Evolutionary conservation across 2,113 vertebrate species (phyloP), one percentile per base, ranked within the genome.

Genomic region (Meleagris gallopavo): DNA sequence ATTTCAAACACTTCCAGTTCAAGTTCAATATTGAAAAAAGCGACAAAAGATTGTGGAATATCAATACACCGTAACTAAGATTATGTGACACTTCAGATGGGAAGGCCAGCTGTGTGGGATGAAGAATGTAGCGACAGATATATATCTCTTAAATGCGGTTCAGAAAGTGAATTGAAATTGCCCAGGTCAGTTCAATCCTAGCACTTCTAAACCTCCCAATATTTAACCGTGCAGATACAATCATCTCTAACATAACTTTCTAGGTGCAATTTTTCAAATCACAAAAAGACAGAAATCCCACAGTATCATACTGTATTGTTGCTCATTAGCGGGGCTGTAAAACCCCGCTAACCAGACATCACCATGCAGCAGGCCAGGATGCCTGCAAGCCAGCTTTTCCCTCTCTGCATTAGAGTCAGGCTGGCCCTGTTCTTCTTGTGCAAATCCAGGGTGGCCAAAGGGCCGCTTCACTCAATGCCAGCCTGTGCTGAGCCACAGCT

Each of bases 261-360:
- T 76, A 66, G 65, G 55, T 41, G 40, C 11, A 36, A 55, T 58
- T 80, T 93, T 65, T 72, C 30, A 52, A 48, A 62, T 40, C n/a
- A 45, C 66, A 50, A 13, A 84, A 38, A 40, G 48, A 46, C 27
- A 90, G 36, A 79, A 92, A 48, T 74, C 34, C 40, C 4, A 0
- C 10, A 20, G 15, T 65, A 25, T 75, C 13, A 13, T 20, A 32
- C 27, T 1, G 0, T 27, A 21, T 41, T 27, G 0, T 4, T 11
- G 65, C 52, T 82, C 62, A 25, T 61, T 27, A 89, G 43, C 1
- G 1, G 58, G 46, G 17, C 48, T 79, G 52, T 67, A 75, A 82
- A 64, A 48, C 25, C 14, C 27, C 3, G 14, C 27, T 17, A 54
- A 54, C 52, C 13, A 1, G 1, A 65, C 46, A 54, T 32, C n/a